Conservation (phyloP, 2,797 vertebrate species). For the Myiothlypis coronata region DNA sequence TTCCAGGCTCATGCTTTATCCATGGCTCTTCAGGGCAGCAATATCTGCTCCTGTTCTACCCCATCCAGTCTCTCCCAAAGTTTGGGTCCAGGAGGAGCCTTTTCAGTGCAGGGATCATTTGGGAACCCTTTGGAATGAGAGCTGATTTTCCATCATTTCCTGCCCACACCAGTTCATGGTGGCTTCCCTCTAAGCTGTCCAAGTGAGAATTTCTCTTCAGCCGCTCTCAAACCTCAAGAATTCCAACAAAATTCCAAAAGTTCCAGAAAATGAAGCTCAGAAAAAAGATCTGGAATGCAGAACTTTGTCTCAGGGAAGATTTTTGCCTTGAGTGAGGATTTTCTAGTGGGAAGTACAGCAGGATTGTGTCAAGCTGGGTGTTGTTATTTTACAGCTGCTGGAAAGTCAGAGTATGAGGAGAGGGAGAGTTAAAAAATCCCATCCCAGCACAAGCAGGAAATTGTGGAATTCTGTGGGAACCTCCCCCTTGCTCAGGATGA, state of each 20-base stretch:
- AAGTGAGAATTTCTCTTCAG: neutral
- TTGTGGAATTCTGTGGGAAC: neutral
- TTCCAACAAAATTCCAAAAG: accelerated
- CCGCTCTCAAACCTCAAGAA: neutral
- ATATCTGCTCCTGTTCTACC: neutral
- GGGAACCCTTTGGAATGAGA: neutral
- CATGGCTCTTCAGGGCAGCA: neutral
- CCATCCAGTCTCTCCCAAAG: accelerated
- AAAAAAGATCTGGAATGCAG: neutral
- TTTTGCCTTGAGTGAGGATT: neutral
- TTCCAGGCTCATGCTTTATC: neutral
- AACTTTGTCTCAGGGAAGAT: neutral
- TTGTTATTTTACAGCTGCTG: neutral
- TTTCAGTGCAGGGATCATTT: neutral
- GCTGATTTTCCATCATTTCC: neutral
- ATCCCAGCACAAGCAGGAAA: neutral
- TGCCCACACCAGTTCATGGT: accelerated
- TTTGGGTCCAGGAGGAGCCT: neutral
- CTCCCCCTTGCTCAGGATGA: neutral
- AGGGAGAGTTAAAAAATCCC: neutral
- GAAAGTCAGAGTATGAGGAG: neutral
- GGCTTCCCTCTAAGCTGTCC: neutral
- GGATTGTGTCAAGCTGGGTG: neutral
- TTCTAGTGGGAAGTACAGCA: neutral
- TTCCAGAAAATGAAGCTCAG: neutral